These are phyloP conservation scores for Heliangelus exortis DNA, from an alignment of 2,797 vertebrate species.

Conservation along the genomic window DNA sequence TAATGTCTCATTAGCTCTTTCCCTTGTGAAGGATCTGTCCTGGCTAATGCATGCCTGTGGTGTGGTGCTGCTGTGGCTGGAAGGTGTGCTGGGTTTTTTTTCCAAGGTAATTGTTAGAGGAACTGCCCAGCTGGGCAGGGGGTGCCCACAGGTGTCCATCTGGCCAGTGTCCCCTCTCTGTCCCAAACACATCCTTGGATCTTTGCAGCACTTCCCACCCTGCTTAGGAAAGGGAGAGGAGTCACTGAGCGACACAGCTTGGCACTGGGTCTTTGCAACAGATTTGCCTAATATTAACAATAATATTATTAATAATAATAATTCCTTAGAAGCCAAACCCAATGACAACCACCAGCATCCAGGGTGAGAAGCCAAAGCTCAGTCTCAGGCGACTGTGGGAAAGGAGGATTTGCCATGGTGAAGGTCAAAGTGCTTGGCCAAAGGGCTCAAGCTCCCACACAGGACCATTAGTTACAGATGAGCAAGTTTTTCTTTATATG, in stretches of 20 bases:
- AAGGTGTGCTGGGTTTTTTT: accelerated
- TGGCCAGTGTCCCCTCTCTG: not conserved
- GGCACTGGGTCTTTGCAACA: accelerated
- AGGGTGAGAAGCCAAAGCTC: not conserved
- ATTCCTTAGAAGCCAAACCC: too few relatives aligned
- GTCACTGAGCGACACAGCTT: not conserved
- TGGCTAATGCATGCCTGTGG: accelerated
- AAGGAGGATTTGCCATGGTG: not conserved
- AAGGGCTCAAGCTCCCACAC: not conserved
- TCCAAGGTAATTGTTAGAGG: not conserved
- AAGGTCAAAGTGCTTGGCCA: not conserved
- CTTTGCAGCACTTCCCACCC: not conserved
- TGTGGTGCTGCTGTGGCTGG: not conserved
- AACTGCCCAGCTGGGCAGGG: accelerated
- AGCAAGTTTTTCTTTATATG: not conserved
- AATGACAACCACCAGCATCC: too few relatives aligned
- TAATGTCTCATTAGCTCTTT: not conserved
- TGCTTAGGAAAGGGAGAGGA: not conserved
- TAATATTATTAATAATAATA: not conserved
- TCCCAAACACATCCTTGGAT: too few relatives aligned
- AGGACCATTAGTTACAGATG: not conserved
- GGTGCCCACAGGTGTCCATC: not conserved
- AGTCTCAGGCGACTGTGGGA: accelerated
- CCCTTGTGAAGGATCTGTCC: accelerated
- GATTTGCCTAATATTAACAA: too few relatives aligned